A percentile compares a stretch with the other conserved stretches of the same genome.
Conservation (phyloP, 2,888 invertebrate species). For the Parochlus steinenii region DNA sequence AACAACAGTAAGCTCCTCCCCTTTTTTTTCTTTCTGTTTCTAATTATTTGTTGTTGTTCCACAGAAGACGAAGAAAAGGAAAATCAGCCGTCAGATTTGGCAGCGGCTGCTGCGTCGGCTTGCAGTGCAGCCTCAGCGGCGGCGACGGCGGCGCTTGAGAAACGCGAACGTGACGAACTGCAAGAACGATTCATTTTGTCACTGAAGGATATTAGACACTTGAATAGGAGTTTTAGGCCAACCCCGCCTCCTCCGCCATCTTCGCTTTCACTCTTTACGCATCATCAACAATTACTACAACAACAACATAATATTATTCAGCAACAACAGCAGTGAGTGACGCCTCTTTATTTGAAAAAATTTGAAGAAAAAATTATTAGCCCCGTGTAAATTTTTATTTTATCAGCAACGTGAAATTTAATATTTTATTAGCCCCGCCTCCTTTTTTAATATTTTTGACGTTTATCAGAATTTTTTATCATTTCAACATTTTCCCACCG, state of each 20-base stretch:
- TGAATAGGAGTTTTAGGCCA: slow-evolving; percentile 22
- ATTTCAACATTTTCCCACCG: slow-evolving; percentile 10
- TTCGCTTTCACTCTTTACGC: slow-evolving; percentile 14
- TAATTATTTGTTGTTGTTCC: too few species aligned
- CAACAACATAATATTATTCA: slow-evolving; percentile 12
- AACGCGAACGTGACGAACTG: too few species aligned
- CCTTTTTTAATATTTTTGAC: too few species aligned
- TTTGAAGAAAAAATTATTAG: too few species aligned
- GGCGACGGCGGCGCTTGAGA: slow-evolving; percentile 29
- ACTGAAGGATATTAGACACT: slow-evolving; percentile 28
- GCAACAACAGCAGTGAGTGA: slow-evolving; percentile 10
- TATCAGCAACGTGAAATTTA: too few species aligned
- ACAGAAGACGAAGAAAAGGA: slow-evolving; percentile 21
- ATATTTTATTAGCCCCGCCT: too few species aligned
- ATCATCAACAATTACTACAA: slow-evolving; percentile 9
- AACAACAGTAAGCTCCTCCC: too few species aligned
- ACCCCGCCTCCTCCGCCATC: slow-evolving; percentile 18
- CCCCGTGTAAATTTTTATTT: too few species aligned
- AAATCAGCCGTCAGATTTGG: slow-evolving; percentile 17
- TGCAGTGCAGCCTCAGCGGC: slow-evolving; percentile 22
- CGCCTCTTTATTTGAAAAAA: too few species aligned
- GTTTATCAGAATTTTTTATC: slow-evolving; percentile 8
- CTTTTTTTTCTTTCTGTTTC: too few species aligned
- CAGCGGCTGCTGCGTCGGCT: slow-evolving; percentile 22
- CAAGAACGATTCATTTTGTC: slow-evolving; percentile 20